phyloP scores from a whole-genome alignment of 1,140 invertebrate species.

The Andricus grossulariae region DNA sequence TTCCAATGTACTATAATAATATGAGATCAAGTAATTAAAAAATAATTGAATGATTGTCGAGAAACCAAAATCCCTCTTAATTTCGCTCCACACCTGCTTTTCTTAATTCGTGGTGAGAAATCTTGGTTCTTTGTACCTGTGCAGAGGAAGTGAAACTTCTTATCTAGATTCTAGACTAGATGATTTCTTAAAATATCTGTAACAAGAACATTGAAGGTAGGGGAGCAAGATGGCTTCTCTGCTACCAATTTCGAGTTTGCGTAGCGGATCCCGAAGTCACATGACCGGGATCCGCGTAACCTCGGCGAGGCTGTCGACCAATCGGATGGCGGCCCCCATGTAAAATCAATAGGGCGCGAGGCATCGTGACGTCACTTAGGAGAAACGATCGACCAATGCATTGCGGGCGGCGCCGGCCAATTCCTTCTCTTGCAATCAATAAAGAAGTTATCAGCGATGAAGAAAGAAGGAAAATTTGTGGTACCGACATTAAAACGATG shows the following conservation, averaged over 20 bases:
- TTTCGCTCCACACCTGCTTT: background rate
- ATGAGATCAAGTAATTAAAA: too few relatives aligned
- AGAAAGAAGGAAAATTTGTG: constrained; percentile 33
- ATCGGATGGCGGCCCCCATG: constrained; percentile 56
- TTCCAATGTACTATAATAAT: too few relatives aligned
- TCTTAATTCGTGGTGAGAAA: background rate
- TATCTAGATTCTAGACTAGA: constrained; percentile 4
- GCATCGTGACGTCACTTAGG: constrained; percentile 67
- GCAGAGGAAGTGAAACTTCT: background rate
- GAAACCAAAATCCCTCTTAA: too few relatives aligned
- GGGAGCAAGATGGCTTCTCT: constrained; percentile 5
- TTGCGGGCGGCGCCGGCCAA: constrained; percentile 72
- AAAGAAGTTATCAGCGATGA: constrained; percentile 60
- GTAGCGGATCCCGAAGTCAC: constrained; percentile 38
- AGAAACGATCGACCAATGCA: constrained; percentile 71
- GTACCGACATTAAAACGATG: background rate
- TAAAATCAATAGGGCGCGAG: constrained; percentile 71
- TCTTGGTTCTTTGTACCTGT: constrained; percentile 1
- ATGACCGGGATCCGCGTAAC: constrained; percentile 54
- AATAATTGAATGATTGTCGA: too few relatives aligned
- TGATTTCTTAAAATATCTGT: constrained; percentile 16
- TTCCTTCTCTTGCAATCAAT: constrained; percentile 70
- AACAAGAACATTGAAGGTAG: background rate
- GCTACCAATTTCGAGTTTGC: constrained; percentile 13
- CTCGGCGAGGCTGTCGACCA: constrained; percentile 58